Evolutionary conservation across 2,888 invertebrate species (phyloP).

Genomic region (Calameuta pallipes): DNA sequence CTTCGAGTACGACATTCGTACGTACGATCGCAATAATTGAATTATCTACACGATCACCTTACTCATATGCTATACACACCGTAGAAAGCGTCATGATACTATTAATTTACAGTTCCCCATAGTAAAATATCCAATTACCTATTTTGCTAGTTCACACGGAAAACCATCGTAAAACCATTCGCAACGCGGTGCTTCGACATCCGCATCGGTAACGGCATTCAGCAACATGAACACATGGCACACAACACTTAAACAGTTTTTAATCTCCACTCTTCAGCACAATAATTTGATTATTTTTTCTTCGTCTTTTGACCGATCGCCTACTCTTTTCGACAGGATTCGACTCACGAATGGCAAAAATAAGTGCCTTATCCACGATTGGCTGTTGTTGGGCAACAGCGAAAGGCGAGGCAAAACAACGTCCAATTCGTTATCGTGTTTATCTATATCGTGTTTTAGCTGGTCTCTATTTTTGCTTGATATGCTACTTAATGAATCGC

Average conservation of each 20-base stretch:
- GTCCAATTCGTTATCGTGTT: background rate
- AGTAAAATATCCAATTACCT: constrained; percentile 60
- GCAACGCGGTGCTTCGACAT: background rate
- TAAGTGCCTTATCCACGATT: background rate
- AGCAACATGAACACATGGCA: constrained; percentile 46
- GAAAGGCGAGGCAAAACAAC: too few relatives aligned
- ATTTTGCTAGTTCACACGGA: constrained; percentile 51
- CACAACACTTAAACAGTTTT: constrained; percentile 33
- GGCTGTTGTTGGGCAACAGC: background rate
- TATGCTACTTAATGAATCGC: constrained; percentile 45
- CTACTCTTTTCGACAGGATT: background rate
- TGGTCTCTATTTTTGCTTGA: constrained; percentile 31
- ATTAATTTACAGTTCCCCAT: constrained; percentile 50
- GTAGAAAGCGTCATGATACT: constrained; percentile 47
- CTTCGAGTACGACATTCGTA: background rate
- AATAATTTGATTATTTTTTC: background rate
- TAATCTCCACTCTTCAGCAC: background rate
- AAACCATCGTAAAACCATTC: constrained; percentile 21
- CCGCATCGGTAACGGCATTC: constrained; percentile 9
- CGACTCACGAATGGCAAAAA: background rate
- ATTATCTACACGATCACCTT: background rate
- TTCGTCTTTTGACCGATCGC: background rate
- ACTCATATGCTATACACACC: constrained; percentile 16
- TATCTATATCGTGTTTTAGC: background rate
- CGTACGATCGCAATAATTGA: background rate